Evolutionary conservation across 2,888 invertebrate species (phyloP), one percentile per base, ranked within the genome.

Genomic region (Octodonta nipae): DNA sequence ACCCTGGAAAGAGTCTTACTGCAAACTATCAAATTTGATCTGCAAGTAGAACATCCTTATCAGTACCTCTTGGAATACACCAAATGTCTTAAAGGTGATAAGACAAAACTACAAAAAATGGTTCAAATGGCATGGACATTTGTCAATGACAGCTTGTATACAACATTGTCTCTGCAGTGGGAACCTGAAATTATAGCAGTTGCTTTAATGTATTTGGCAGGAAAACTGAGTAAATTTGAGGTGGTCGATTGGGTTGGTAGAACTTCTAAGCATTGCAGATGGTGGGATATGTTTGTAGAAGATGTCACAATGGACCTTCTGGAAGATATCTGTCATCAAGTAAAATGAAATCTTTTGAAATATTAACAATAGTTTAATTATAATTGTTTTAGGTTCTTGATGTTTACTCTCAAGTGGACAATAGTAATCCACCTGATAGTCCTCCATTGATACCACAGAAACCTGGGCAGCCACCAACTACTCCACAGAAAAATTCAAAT

Each of bases 121-220:
- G 91, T 96, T 1, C 95, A 96, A 64, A 95, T 93, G 91, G 93
- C 95, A 1, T 98, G 96, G 96, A 96, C 95, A 4, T 99, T 98
- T 62, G 89, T 96, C 0, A 99, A 99, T 63, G 98, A 99, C 64
- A 84, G 91, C 65, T 70, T 95, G 43, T 93, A 92, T 57, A 98
- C 98, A 3, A 95, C 92, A 1, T 70, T 99, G 28, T 88, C 88
- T 44, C 70, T 99, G 28, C 93, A 95, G 64, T 98, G 95, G 93
- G 96, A 99, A 60, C 95, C 98, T 0, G 96, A 99, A 65, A 89
- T 98, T 26, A 86, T 89, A 43, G 95, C 96, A 0, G 92, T 96
- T 5, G 93, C 96, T 0, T 68, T 98, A 7, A 89, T 98, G 75
- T 93, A 96, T 62, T 70, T 99, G 36, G 93, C 96, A 0, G 87